Conservation (phyloP, 2,797 vertebrate genomes). For the Psittacula echo region DNA sequence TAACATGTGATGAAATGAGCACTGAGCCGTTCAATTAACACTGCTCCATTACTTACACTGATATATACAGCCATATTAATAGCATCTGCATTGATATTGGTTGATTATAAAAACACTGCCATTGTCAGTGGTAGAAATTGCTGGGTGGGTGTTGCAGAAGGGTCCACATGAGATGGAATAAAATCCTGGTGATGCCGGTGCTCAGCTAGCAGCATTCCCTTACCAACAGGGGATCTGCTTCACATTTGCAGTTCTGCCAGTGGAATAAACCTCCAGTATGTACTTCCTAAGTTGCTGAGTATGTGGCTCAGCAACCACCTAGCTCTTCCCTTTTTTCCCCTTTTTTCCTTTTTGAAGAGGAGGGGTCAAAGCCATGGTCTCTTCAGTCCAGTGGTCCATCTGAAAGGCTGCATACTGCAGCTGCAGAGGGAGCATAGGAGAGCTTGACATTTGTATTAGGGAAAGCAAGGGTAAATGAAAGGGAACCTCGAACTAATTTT, state of each 20-base stretch:
- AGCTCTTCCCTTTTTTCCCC: background rate
- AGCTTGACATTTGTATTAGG: background rate
- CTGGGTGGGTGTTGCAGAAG: background rate
- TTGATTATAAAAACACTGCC: background rate
- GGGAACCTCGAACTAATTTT: background rate
- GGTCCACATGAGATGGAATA: fast-evolving
- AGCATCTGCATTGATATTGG: background rate
- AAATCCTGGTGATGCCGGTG: background rate
- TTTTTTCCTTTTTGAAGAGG: no score
- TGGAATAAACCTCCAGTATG: background rate
- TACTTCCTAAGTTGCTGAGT: background rate
- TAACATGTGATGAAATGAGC: constrained; percentile 33
- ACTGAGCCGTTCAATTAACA: constrained; percentile 30
- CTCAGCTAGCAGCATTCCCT: fast-evolving
- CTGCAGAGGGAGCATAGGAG: background rate
- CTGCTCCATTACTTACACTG: background rate
- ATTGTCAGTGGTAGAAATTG: background rate
- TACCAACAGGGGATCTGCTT: background rate
- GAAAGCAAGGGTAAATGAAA: background rate
- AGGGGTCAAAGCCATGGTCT: background rate
- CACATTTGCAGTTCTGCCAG: background rate
- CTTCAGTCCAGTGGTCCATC: background rate
- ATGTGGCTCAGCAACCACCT: background rate
- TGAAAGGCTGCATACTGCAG: background rate
- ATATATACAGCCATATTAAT: background rate